phyloP scores from a whole-genome alignment of 2,888 invertebrate genomes.

The Caenorhabditis zanzibari region DNA sequence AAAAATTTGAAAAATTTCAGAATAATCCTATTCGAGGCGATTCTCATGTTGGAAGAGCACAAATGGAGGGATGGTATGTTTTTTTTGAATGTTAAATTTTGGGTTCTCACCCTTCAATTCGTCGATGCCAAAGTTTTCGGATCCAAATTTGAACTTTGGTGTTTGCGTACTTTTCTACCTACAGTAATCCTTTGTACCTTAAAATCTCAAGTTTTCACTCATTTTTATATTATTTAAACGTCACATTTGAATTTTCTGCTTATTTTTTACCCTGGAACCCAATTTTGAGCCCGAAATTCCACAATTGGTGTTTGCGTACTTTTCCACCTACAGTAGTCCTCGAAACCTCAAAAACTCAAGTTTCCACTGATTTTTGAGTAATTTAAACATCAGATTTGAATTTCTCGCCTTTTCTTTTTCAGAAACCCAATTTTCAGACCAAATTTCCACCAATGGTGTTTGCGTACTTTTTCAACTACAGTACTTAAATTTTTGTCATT shows the following conservation, averaged over 20 bases:
- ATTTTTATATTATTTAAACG: no score
- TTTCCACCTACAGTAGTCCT: no score
- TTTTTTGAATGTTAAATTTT: neutral
- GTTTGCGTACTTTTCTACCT: no score
- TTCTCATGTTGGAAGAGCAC: conserved; percentile 57
- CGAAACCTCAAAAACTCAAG: no score
- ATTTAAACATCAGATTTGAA: no score
- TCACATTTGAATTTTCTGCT: neutral
- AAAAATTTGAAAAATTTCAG: conserved; percentile 33
- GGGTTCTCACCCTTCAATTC: neutral
- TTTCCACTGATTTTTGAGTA: no score
- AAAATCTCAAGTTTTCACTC: no score
- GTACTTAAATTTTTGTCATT: neutral
- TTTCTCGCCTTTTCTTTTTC: no score
- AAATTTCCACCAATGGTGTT: neutral
- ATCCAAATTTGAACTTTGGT: neutral
- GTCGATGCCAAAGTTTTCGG: neutral
- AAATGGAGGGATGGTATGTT: conserved; percentile 54
- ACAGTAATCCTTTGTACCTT: no score
- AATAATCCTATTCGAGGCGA: conserved; percentile 49
- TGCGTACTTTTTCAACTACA: conserved; percentile 7
- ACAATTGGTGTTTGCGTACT: neutral
- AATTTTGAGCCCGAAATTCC: neutral
- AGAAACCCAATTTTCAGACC: no score
- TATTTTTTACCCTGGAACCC: no score